Percentiles rank a stretch among this genome's conserved stretches.
Evolutionary conservation across 2,113 vertebrate species (phyloP).

Genomic region (Psittacus erithacus): DNA sequence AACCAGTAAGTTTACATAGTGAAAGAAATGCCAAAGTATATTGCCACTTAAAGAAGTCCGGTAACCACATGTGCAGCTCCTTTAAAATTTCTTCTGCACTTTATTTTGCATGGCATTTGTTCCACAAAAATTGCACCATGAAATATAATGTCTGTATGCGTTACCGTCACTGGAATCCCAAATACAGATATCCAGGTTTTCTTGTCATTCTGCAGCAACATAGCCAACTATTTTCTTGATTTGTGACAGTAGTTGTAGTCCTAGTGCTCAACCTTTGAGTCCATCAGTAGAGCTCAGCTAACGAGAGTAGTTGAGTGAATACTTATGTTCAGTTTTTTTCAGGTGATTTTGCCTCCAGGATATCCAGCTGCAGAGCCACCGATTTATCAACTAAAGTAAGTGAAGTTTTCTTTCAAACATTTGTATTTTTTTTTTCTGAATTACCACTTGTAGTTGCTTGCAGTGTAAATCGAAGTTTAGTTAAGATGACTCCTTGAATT

Average conservation of each 20-base stretch:
- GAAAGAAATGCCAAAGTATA: neutral
- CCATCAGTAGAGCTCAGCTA: neutral
- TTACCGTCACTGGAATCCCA: neutral
- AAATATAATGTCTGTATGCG: neutral
- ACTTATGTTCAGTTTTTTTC: constrained; percentile 26
- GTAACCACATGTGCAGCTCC: neutral
- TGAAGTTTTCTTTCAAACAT: neutral
- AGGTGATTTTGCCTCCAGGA: constrained; percentile 91
- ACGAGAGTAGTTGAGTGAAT: neutral
- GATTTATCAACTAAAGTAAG: constrained; percentile 96
- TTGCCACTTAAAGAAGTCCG: neutral
- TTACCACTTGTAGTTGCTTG: neutral
- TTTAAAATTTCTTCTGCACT: neutral
- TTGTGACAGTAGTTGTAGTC: neutral
- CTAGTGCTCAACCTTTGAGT: neutral
- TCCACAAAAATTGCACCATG: neutral
- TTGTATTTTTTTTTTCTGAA: neutral
- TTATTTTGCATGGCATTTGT: neutral
- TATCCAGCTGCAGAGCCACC: constrained; percentile 91
- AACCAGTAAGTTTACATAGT: neutral
- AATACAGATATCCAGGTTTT: neutral
- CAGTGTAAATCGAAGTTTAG: neutral
- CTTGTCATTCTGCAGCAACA: neutral
- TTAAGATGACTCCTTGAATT: neutral
- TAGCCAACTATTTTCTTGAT: neutral